Base-by-base conservation (phyloP, 2,797 vertebrate species). In the Muscicapa striata region DNA sequence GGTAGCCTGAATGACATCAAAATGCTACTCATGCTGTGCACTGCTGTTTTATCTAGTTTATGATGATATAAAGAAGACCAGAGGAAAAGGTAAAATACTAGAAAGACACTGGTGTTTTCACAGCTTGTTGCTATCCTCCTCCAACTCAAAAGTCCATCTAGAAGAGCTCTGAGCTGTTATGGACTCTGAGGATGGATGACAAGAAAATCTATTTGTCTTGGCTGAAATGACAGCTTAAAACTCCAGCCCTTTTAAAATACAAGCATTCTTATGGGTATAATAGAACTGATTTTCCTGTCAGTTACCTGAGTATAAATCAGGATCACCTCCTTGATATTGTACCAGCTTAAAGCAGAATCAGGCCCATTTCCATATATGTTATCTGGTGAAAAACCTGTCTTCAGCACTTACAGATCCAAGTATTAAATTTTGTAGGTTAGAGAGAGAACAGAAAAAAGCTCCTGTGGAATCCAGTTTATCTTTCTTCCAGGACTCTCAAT, bases 151-250 rank as follows among this genome's bases (percentile, higher is more conserved):
- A 94, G 79, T 74, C 76, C 73, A 46, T 77, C 85, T 75, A 45
- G 70, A 66, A 86, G 49, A 91, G 57, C 88, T 90, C 55, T 57
- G 64, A 87, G 41, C 68, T 87, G 82, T 89, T 90, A 89, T 49
- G 40, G 76, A 32, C 36, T 91, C 51, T 66, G 63, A 92, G 32
- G 55, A 85, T 27, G 36, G 55, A 45, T 93, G 94, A 95, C 94
- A 95, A 91, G 76, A 92, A 95, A 96, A 96, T 91, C 84, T 81
- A 89, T 96, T 94, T 94, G 61, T 83, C 95, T 89, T 89, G 61
- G 67, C 43, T 70, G 41, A 85, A 92, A 90, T 64, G 90, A 89
- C 88, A 90, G 46, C 66, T 87, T 90, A 91, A 90, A 93, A 84
- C 43, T 73, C 82, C 23, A 76, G 41, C 7, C 30, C 48, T 83